A percentile compares a stretch with the other conserved stretches of the same genome.
These are phyloP conservation scores for Microplitis deprimator DNA, from an alignment of 2,888 invertebrate species.

Conservation along the genomic window DNA sequence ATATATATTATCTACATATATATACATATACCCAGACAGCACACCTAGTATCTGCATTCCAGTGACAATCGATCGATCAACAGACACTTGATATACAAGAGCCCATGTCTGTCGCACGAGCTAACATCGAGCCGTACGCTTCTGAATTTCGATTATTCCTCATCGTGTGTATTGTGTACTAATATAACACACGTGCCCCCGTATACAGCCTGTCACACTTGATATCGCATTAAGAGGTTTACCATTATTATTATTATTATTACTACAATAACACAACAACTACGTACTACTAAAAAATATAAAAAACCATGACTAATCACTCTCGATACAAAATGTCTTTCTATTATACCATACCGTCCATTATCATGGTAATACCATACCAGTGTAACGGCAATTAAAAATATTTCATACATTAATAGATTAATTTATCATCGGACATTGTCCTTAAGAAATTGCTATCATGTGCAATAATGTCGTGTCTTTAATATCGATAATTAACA, in stretches of 20 bases:
- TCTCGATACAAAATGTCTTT: background rate
- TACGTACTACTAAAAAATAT: background rate
- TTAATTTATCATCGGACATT: too few species aligned
- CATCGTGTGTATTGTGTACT: background rate
- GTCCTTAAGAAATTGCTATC: too few species aligned
- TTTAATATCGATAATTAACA: too few species aligned
- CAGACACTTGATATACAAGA: constrained; percentile 47
- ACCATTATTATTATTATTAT: background rate
- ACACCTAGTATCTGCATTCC: constrained; percentile 40
- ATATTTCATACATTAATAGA: too few species aligned
- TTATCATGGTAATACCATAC: background rate
- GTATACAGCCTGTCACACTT: constrained; percentile 22
- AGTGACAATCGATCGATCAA: constrained; percentile 40
- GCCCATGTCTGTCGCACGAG: constrained; percentile 50
- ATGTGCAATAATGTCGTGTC: too few species aligned
- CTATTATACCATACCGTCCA: background rate
- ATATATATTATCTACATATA: background rate
- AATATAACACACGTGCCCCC: constrained; percentile 20
- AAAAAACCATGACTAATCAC: background rate
- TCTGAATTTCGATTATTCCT: constrained; percentile 42
- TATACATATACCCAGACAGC: background rate
- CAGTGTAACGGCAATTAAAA: too few species aligned
- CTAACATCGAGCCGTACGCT: constrained; percentile 35
- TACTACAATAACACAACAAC: background rate
- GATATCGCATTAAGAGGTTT: constrained; percentile 9